Evolutionary conservation across 2,113 vertebrate genomes (phyloP), one percentile per base, ranked within the genome.

Genomic region (Puma concolor): DNA sequence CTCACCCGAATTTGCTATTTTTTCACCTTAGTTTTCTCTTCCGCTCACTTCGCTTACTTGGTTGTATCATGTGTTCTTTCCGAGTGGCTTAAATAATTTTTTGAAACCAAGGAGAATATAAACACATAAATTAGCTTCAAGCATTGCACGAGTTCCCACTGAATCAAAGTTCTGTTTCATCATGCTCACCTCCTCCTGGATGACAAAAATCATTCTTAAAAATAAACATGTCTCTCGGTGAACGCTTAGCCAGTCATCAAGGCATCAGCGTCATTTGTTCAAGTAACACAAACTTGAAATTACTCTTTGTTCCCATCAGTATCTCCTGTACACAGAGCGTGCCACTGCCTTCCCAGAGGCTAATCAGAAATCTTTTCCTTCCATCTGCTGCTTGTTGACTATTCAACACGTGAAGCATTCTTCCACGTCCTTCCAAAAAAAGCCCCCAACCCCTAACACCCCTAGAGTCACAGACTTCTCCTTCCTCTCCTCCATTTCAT

Each of bases 361-460:
- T 98, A 69, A 89, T 88, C 97, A 98, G 94, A 85, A 93, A 93
- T 69, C 33, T 96, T 97, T 97, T 96, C 96, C 91, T 97, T 95
- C 80, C 21, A 38, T 96, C 93, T 95, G 97, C 86, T 96, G 88
- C 12, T 97, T 69, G 80, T 81, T 97, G 97, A 97, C 92, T 98
- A 97, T 96, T 97, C 67, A 82, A 21, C 64, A 23, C 48, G 14
- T 13, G 50, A 86, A 74, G n/a, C 7, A 74, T 85, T 94, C 79
- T 33, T n/a, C n/a, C n/a, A n/a, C n/a, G n/a, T n/a, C n/a, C n/a
- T n/a, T n/a, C n/a, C n/a, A n/a, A n/a, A n/a, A n/a, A n/a, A n/a
- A n/a, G n/a, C n/a, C n/a, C n/a, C n/a, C n/a, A n/a, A n/a, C n/a
- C n/a, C n/a, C n/a, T n/a, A n/a, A n/a, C n/a, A n/a, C n/a, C 64